These are phyloP conservation scores for Oryzias curvinotus DNA, from an alignment of 2,113 vertebrate genomes.

Conservation along the genomic window DNA sequence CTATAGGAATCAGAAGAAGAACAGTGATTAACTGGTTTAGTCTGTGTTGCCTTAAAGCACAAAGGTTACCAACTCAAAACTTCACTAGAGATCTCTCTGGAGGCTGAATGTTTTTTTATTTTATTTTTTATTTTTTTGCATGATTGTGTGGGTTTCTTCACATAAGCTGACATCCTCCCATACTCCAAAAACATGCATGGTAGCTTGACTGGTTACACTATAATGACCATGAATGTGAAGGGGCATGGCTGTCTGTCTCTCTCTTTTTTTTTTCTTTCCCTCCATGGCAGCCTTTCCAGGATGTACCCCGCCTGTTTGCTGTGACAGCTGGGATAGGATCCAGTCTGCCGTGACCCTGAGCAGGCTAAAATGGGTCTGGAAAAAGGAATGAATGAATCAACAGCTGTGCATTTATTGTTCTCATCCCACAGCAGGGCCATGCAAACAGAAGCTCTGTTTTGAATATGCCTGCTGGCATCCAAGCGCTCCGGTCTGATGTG, in stretches of 20 bases:
- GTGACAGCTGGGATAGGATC: neutral
- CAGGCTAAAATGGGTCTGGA: neutral
- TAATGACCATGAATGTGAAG: neutral
- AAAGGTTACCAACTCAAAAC: neutral
- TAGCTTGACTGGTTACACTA: neutral
- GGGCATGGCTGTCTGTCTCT: neutral
- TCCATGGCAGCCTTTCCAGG: neutral
- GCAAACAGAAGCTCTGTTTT: slow-evolving; percentile 44
- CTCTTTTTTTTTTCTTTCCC: neutral
- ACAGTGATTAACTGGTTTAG: neutral
- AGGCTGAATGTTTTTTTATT: neutral
- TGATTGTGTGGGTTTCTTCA: neutral
- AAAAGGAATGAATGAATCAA: slow-evolving; percentile 13
- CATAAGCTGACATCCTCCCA: no score
- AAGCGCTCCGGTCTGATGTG: slow-evolving; percentile 33
- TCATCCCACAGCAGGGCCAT: slow-evolving; percentile 21
- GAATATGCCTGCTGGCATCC: slow-evolving; percentile 40
- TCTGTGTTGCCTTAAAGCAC: neutral
- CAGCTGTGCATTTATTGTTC: slow-evolving; percentile 23
- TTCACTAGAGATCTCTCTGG: neutral
- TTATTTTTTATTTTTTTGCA: neutral
- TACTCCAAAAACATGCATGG: neutral
- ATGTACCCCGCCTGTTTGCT: neutral
- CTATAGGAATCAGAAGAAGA: neutral
- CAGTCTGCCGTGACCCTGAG: neutral